phyloP scores from a whole-genome alignment of 2,888 invertebrate species.

The Tipula helvola region DNA sequence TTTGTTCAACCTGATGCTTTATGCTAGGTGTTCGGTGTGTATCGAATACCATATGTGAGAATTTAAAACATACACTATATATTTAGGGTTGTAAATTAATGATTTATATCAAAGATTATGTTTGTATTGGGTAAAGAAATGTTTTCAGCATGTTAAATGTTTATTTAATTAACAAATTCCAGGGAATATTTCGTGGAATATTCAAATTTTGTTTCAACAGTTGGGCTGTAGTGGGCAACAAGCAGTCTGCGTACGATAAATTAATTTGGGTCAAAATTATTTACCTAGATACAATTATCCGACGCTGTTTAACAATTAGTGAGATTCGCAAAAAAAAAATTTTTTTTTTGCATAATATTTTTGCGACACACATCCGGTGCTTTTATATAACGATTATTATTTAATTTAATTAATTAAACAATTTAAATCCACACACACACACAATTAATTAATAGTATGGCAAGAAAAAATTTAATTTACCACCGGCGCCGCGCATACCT shows the following conservation, averaged over 20 bases:
- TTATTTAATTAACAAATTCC: background rate
- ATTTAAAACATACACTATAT: background rate
- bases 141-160: background rate
- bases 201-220: background rate
- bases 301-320: background rate
- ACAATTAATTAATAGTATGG: background rate
- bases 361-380: constrained; percentile 16
- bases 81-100: background rate
- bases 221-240: background rate
- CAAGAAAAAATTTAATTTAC: background rate
- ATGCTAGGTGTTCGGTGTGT: background rate
- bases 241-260: background rate
- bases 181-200: background rate
- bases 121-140: background rate
- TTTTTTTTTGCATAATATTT: too few relatives aligned
- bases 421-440: background rate
- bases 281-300: too few relatives aligned
- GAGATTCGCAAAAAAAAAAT: too few relatives aligned
- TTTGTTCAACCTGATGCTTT: background rate
- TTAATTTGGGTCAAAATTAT: background rate
- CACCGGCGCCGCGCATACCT: constrained; percentile 20
- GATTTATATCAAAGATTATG: background rate
- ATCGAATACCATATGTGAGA: background rate
- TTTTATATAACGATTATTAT: background rate
- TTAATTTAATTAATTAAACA: background rate